Evolutionary conservation across 1,140 invertebrate genomes (phyloP), one percentile per base, ranked within the genome.

Genomic region (Ladona fulva): DNA sequence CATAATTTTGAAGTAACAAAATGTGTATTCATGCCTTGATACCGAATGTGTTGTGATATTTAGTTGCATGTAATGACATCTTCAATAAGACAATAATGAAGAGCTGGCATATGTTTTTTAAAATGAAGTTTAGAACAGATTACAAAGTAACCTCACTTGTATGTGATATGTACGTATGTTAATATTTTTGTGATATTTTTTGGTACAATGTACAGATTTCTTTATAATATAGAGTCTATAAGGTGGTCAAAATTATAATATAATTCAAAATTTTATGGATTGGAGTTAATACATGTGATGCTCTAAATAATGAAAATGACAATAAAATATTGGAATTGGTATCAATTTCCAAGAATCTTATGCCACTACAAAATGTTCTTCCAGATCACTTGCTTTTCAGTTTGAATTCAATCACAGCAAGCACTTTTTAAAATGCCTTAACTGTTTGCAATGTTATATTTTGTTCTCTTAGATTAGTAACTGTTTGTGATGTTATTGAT

Each of bases 181-280:
- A 66, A 66, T 66, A 66, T 66, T 66, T 66, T 66, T 66, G 52
- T 66, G 52, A 66, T 66, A 66, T 66, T 66, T 66, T 66, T 66
- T 66, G 14, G 52, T 66, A 66, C 3, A 66, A 12, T 66, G n/a
- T 66, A 66, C n/a, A 66, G 14, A 66, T 66, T 66, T 66, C 1
- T 66, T 66, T 66, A 66, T 19, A 66, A 66, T 16, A 66, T 66
- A 66, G 52, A 3, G n/a, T 66, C 3, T 22, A 22, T 66, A 22
- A 19, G 52, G 52, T 66, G 52, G 52, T 66, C 14, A 12, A 16
- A 66, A 19, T 66, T 22, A 19, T 66, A 66, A 19, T 19, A 19
- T 66, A 6, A 19, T 66, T 19, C 52, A 16, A 22, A 66, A 19
- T 66, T 19, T 19, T 66, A 22, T 6, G 44, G 14, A 22, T 66